Conservation (phyloP, 2,797 vertebrate genomes). For the Thalassophryne amazonica region DNA sequence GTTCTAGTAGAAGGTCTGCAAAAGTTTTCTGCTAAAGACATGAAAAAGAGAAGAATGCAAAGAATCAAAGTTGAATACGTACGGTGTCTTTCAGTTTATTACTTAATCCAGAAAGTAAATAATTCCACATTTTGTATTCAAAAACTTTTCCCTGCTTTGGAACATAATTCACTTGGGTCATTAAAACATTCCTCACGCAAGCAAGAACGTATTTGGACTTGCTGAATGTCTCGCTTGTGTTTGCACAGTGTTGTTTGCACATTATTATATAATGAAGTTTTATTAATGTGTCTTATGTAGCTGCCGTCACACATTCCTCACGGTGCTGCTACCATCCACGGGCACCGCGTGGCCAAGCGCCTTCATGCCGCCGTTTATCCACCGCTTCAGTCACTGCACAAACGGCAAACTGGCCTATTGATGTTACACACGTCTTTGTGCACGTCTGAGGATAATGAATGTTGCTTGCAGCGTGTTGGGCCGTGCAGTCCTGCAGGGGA, state of each 20-base stretch:
- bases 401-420: too few relatives aligned
- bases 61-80: too few relatives aligned
- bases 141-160: too few relatives aligned
- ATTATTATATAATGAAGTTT: slow-evolving; percentile 46
- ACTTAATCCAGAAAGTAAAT: too few relatives aligned
- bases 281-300: slow-evolving; percentile 64
- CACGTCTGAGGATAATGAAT: slow-evolving; percentile 9
- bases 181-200: too few relatives aligned
- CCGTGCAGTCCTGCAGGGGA: slow-evolving; percentile 45
- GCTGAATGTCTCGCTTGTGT: slow-evolving; percentile 32
- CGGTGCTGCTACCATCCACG: slow-evolving; percentile 35
- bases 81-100: too few relatives aligned
- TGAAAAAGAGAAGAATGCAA: too few relatives aligned
- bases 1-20: too few relatives aligned
- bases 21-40: too few relatives aligned
- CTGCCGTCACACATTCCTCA: slow-evolving; percentile 54
- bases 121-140: too few relatives aligned
- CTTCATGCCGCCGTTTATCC: slow-evolving; percentile 2
- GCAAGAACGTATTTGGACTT: slow-evolving; percentile 18
- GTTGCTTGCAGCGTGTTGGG: slow-evolving; percentile 12
- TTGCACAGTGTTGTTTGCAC: slow-evolving; percentile 51
- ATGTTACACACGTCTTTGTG: not conserved
- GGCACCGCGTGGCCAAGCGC: slow-evolving; percentile 24
- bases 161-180: too few relatives aligned
- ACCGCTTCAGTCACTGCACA: too few relatives aligned